Evolutionary conservation across 2,797 vertebrate genomes (phyloP).

Genomic region (Lagodon rhomboides): DNA sequence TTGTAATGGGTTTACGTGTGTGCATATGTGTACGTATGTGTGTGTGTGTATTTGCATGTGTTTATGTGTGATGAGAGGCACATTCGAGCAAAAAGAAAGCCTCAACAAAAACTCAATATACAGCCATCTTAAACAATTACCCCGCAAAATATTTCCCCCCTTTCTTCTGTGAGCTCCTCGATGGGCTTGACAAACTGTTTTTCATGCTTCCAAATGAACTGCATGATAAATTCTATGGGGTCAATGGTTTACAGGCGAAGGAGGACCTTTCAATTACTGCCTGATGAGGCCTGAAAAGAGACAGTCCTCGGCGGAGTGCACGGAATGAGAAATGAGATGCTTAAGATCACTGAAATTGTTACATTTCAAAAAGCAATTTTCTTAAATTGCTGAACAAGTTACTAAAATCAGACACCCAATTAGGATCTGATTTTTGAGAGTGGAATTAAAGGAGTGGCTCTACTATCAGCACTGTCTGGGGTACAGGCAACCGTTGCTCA

Average conservation of each 20-base stretch:
- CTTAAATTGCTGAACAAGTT: constrained; percentile 83
- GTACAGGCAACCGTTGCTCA: constrained; percentile 75
- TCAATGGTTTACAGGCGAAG: constrained; percentile 73
- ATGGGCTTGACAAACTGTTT: constrained; percentile 42
- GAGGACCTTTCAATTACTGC: constrained; percentile 74
- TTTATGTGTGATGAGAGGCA: constrained; percentile 11
- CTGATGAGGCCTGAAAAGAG: constrained; percentile 76
- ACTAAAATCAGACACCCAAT: constrained; percentile 85
- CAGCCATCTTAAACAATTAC: constrained; percentile 28
- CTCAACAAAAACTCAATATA: constrained; percentile 11
- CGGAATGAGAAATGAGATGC: constrained; percentile 75
- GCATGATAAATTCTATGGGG: constrained; percentile 60
- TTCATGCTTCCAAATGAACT: constrained; percentile 52
- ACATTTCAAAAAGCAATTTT: constrained; percentile 84
- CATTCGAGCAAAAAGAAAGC: constrained; percentile 7
- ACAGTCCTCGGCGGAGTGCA: constrained; percentile 63
- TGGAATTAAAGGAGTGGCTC: constrained; percentile 79
- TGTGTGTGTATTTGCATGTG: constrained; percentile 2
- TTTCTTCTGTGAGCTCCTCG: constrained; percentile 22
- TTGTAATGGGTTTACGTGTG: constrained; percentile 47
- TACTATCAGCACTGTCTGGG: constrained; percentile 81
- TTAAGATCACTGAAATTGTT: constrained; percentile 79
- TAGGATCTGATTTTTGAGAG: constrained; percentile 82
- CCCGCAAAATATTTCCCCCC: background rate
- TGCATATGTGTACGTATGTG: constrained; percentile 22